phyloP scores from a whole-genome alignment of 1,140 invertebrate genomes.

The Popillia japonica region DNA sequence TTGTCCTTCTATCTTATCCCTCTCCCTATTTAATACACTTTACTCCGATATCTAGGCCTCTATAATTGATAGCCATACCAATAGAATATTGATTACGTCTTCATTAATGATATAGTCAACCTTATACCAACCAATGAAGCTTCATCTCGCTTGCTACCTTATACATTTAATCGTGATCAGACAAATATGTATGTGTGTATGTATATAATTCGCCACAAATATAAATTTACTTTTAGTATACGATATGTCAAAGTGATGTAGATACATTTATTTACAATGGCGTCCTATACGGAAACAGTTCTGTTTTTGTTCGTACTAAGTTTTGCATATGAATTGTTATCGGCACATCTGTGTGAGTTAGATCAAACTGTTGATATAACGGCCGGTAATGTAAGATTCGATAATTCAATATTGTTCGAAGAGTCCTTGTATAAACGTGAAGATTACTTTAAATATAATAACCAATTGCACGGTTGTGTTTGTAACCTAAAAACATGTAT shows the following conservation, averaged over 20 bases:
- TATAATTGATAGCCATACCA: no score
- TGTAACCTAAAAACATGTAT: slow-evolving; percentile 14
- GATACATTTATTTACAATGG: neutral
- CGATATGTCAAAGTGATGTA: neutral
- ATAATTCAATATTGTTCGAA: neutral
- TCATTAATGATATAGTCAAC: no score
- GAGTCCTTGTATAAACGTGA: neutral
- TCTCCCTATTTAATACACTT: no score
- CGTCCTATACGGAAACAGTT: neutral
- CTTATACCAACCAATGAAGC: no score
- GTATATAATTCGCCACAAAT: neutral
- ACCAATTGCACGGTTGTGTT: neutral
- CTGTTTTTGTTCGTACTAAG: neutral
- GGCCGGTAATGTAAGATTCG: neutral
- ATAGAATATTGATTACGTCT: no score
- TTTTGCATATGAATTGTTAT: neutral
- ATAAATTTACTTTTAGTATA: neutral
- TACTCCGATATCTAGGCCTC: no score
- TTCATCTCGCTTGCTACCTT: no score
- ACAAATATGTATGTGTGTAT: no score
- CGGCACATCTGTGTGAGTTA: neutral
- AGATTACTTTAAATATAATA: neutral
- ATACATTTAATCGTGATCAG: no score
- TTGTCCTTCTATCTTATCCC: no score
- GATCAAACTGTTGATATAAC: slow-evolving; percentile 12